A percentile compares a stretch with the other conserved stretches of the same genome.
These are phyloP conservation scores for Nothura maculosa DNA, from an alignment of 2,797 vertebrate genomes.

Conservation along the genomic window DNA sequence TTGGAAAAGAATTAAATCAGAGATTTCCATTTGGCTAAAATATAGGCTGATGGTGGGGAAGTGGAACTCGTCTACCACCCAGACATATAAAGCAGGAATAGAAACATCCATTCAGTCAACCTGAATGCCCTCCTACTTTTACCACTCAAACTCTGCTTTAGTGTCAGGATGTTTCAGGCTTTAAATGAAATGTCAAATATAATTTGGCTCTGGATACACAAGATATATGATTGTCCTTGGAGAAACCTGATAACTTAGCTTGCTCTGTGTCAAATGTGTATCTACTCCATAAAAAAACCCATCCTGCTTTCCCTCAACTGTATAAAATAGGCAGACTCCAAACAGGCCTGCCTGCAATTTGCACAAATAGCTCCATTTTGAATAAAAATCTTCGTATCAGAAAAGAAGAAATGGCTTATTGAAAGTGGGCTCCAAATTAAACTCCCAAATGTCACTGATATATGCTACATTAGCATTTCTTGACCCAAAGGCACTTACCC, in stretches of 20 bases:
- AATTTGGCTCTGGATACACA: conserved; percentile 77
- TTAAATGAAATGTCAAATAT: conserved; percentile 84
- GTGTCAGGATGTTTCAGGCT: conserved; percentile 72
- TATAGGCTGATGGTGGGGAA: conserved; percentile 20
- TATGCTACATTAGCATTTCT: background rate
- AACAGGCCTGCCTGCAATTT: conserved; percentile 26
- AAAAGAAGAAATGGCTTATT: conserved; percentile 27
- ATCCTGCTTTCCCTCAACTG: background rate
- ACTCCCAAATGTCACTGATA: background rate
- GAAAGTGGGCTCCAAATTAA: conserved; percentile 22
- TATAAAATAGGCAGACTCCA: conserved; percentile 32
- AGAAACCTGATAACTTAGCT: conserved; percentile 78
- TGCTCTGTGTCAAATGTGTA: conserved; percentile 66
- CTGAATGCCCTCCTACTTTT: background rate
- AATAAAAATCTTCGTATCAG: conserved; percentile 24
- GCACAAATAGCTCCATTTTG: conserved; percentile 30
- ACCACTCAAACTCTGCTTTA: conserved; percentile 58
- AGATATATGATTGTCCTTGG: conserved; percentile 80
- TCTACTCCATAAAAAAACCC: conserved; percentile 70
- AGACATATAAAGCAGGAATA: conserved; percentile 41
- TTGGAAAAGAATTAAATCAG: conserved; percentile 39
- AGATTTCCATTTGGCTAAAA: conserved; percentile 60
- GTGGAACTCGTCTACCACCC: conserved; percentile 54
- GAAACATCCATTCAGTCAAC: conserved; percentile 58
- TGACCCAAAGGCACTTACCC: background rate